Conservation (phyloP, 2,797 vertebrate species). For the Mionectes olivaceus region DNA sequence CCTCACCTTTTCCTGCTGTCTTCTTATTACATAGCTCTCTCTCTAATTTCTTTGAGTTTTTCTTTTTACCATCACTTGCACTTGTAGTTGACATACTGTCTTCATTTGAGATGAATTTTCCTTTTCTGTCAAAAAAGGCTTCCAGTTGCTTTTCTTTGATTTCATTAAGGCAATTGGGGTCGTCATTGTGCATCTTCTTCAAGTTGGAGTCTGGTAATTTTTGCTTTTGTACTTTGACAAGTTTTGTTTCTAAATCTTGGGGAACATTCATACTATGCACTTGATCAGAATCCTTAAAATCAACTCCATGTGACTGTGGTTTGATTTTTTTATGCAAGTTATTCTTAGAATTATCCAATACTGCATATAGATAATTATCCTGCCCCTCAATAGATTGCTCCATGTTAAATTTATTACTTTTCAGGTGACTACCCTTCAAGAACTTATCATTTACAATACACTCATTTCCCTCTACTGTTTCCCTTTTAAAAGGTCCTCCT, state of each 20-base stretch:
- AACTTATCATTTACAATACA: slow-evolving; percentile 20
- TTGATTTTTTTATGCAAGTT: slow-evolving; percentile 27
- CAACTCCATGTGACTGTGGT: neutral
- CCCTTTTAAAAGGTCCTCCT: slow-evolving; percentile 12
- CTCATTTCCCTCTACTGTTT: slow-evolving; percentile 14
- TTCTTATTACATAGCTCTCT: slow-evolving; percentile 63
- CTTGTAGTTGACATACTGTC: neutral
- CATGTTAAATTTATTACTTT: neutral
- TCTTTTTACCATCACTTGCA: slow-evolving; percentile 5
- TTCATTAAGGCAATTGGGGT: neutral
- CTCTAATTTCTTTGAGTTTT: slow-evolving; percentile 39
- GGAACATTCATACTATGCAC: neutral
- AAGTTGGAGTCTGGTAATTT: neutral
- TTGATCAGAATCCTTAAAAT: neutral
- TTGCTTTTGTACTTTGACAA: slow-evolving; percentile 12
- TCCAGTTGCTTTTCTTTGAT: slow-evolving; percentile 53
- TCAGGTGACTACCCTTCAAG: slow-evolving; percentile 11
- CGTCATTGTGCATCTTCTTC: neutral
- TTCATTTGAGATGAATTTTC: slow-evolving; percentile 44
- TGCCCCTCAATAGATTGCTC: slow-evolving; percentile 12
- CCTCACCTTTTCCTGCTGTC: slow-evolving; percentile 81
- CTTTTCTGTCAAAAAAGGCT: slow-evolving; percentile 44
- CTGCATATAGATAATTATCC: neutral
- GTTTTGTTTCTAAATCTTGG: slow-evolving; percentile 32
- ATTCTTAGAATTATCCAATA: slow-evolving; percentile 9